Evolutionary conservation across 2,888 invertebrate genomes (phyloP).

Genomic region (Callimorpha dominula): DNA sequence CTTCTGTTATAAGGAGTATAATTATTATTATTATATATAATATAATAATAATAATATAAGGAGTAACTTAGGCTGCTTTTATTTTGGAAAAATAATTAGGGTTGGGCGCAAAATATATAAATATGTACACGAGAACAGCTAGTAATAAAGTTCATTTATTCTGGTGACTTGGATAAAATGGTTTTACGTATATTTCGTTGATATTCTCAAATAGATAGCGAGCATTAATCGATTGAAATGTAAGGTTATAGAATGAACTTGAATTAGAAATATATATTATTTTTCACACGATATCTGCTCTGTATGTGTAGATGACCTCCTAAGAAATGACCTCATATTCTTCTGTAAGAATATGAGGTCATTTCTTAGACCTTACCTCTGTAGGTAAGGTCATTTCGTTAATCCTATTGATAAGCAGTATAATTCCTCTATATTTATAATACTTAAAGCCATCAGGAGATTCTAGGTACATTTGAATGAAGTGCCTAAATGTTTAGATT

Average conservation of each 20-base stretch:
- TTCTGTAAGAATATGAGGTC: too few relatives aligned
- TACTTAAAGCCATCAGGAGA: slow-evolving; percentile 8
- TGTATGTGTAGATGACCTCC: slow-evolving; percentile 10
- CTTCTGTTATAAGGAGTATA: too few relatives aligned
- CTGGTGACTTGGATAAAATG: slow-evolving; percentile 1
- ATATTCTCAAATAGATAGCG: slow-evolving; percentile 14
- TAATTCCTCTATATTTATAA: slow-evolving; percentile 12
- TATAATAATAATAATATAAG: too few relatives aligned
- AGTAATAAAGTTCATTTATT: too few relatives aligned
- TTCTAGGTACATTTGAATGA: slow-evolving; percentile 1
- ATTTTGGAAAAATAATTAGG: too few relatives aligned
- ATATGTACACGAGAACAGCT: too few relatives aligned
- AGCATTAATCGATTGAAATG: slow-evolving; percentile 28
- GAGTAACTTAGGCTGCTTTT: too few relatives aligned
- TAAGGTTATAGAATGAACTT: slow-evolving; percentile 30
- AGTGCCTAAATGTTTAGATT: neutral
- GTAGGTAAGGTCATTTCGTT: slow-evolving; percentile 7
- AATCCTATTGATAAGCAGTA: slow-evolving; percentile 6
- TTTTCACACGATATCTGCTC: slow-evolving; percentile 27
- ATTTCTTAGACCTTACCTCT: too few relatives aligned
- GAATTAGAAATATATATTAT: slow-evolving; percentile 31
- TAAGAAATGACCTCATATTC: slow-evolving; percentile 14
- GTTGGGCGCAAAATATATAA: too few relatives aligned
- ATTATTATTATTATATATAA: too few relatives aligned
- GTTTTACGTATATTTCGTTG: slow-evolving; percentile 15